These are phyloP conservation scores for Philhelius pedissequus DNA, from an alignment of 2,888 invertebrate species.

Conservation along the genomic window DNA sequence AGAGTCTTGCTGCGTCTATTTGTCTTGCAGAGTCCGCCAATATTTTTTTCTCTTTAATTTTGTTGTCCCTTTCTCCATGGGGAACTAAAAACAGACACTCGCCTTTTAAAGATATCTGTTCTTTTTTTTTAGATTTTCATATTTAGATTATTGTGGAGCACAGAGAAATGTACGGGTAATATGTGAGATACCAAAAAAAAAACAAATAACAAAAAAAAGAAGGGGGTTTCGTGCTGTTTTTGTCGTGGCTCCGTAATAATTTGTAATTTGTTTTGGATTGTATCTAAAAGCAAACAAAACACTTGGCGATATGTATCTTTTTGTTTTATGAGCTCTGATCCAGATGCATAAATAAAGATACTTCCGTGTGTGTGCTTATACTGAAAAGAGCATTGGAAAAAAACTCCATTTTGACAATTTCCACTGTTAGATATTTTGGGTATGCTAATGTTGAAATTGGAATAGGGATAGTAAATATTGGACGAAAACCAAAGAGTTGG, in stretches of 20 bases:
- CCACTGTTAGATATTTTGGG: not conserved
- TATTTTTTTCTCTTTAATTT: not conserved
- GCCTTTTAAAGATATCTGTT: slow-evolving; percentile 14
- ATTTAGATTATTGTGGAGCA: slow-evolving; percentile 27
- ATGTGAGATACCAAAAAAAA: not conserved
- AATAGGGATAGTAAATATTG: not conserved
- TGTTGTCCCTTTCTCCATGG: slow-evolving; percentile 32
- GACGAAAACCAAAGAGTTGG: not conserved
- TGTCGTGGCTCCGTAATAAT: slow-evolving; percentile 59
- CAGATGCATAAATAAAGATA: slow-evolving; percentile 2
- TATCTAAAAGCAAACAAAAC: not conserved
- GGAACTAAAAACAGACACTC: slow-evolving; percentile 12
- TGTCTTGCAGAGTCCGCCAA: slow-evolving; percentile 13
- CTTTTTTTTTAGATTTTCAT: slow-evolving; percentile 35
- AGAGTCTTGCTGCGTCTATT: slow-evolving; percentile 37
- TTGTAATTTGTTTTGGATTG: slow-evolving; percentile 45
- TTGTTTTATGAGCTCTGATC: slow-evolving; percentile 26
- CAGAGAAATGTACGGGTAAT: not conserved
- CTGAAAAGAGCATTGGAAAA: not conserved
- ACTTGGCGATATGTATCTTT: slow-evolving; percentile 12
- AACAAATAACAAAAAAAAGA: not conserved
- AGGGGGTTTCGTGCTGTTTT: slow-evolving; percentile 38
- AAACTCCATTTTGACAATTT: not conserved
- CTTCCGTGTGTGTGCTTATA: slow-evolving; percentile 21
- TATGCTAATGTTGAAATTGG: not conserved